Evolutionary conservation across 2,888 invertebrate genomes (phyloP).

Genomic region (Temnothorax rugatulus): DNA sequence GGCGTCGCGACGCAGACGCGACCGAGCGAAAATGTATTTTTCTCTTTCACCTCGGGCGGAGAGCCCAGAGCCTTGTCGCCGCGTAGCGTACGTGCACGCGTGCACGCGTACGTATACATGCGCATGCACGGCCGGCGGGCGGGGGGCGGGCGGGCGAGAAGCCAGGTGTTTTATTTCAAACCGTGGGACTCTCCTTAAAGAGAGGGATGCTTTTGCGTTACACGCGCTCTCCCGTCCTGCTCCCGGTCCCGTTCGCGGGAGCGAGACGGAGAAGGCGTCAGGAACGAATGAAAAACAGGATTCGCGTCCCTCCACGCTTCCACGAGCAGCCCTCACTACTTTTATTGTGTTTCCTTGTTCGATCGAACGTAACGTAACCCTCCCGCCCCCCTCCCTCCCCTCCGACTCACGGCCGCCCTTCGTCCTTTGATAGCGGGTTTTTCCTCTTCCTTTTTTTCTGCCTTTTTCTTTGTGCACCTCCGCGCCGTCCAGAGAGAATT

Average conservation of each 20-base stretch:
- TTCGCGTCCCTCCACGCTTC: constrained; percentile 78
- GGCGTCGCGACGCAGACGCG: background rate
- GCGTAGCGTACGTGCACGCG: constrained; percentile 47
- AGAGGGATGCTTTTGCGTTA: constrained; percentile 78
- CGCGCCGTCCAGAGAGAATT: constrained; percentile 60
- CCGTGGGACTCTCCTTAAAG: constrained; percentile 80
- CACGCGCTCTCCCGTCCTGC: constrained; percentile 68
- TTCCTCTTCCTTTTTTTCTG: constrained; percentile 60
- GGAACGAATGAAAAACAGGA: constrained; percentile 85
- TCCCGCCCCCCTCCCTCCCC: constrained; percentile 33
- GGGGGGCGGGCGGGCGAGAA: constrained; percentile 61
- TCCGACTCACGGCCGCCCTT: constrained; percentile 38
- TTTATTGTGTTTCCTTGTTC: constrained; percentile 82
- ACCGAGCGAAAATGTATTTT: constrained; percentile 2
- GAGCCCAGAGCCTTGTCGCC: background rate
- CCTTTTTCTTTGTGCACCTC: constrained; percentile 42
- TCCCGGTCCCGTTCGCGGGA: background rate
- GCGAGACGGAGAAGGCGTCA: constrained; percentile 57
- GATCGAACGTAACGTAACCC: constrained; percentile 79
- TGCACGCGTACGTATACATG: constrained; percentile 54
- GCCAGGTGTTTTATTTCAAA: constrained; percentile 83
- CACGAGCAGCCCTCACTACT: constrained; percentile 74
- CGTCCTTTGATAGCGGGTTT: constrained; percentile 60
- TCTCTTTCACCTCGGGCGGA: background rate
- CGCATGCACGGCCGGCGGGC: background rate